Evolutionary conservation across 2,113 vertebrate genomes (phyloP), one percentile per base, ranked within the genome.

Genomic region (Chauna torquata): DNA sequence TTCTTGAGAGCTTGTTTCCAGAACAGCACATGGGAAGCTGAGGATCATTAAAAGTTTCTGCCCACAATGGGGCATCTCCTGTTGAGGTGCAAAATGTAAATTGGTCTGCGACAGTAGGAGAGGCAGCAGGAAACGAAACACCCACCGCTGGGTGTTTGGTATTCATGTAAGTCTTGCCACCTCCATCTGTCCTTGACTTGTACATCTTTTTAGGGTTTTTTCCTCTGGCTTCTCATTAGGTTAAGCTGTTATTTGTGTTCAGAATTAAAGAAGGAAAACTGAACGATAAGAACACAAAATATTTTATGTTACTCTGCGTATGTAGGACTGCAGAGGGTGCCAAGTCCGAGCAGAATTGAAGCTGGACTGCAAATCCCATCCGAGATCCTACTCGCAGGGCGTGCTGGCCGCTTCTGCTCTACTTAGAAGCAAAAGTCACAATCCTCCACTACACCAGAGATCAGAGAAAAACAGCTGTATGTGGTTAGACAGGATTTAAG

Each of bases 41-140:
- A 61, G 58, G 36, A 70, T 88, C 88, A 90, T 90, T 90, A 88
- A n/a, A 95, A 90, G 49, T 79, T 92, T 88, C 86, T 88, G 55
- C 76, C 30, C 36, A 59, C 36, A 42, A 23, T 45, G 55, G 82
- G 92, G 85, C 72, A 70, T 82, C 81, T 92, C 77, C 91, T 71
- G 8, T 89, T 82, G 91, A 89, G 84, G 57, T 25, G 11, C 77
- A 91, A 96, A 94, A 94, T 71, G 82, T 15, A 76, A 96, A 87
- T 36, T 86, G 90, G 81, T 71, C 47, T 78, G 84, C 40, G 89
- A 34, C 81, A 95, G 83, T 30, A 74, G 88, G 86, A 84, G 83
- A 97, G 91, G 91, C 93, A 94, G 91, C 84, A 79, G 91, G 81
- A 85, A 59, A 65, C 18, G 65, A 52, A 84, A 68, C 14, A 49